phyloP scores from a whole-genome alignment of 1,140 invertebrate species.

The Diorhabda elongata region DNA sequence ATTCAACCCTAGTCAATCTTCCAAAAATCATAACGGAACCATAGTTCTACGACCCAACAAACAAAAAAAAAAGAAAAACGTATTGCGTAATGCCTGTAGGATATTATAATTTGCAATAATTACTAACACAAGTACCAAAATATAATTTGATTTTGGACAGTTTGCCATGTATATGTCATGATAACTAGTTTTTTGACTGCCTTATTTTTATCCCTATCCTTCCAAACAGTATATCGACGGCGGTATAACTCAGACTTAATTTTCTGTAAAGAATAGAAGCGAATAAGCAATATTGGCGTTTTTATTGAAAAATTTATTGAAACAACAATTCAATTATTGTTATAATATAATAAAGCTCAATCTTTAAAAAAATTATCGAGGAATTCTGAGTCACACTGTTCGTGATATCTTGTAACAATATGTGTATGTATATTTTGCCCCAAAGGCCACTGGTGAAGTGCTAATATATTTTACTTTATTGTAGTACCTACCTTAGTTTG shows the following conservation, averaged over 20 bases:
- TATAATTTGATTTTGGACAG: constrained; percentile 15
- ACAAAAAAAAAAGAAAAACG: constrained; percentile 58
- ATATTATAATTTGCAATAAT: constrained; percentile 47
- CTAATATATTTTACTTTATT: constrained; percentile 34
- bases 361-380: too few relatives aligned
- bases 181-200: neutral
- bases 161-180: constrained; percentile 14
- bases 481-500: neutral
- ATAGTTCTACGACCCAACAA: constrained; percentile 56
- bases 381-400: too few relatives aligned
- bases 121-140: constrained; percentile 2
- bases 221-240: too few relatives aligned
- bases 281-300: too few relatives aligned
- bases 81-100: constrained; percentile 60
- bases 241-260: too few relatives aligned
- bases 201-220: constrained; percentile 7
- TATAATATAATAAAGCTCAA: too few relatives aligned
- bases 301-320: too few relatives aligned
- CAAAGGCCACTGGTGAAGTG: constrained; percentile 45
- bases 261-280: too few relatives aligned
- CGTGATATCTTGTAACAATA: too few relatives aligned
- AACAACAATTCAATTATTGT: too few relatives aligned
- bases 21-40: constrained; percentile 55
- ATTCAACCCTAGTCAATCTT: constrained; percentile 58
- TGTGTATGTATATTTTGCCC: constrained; percentile 27